Base-by-base conservation (phyloP, 2,888 invertebrate genomes). In the Byasa hedistus region DNA sequence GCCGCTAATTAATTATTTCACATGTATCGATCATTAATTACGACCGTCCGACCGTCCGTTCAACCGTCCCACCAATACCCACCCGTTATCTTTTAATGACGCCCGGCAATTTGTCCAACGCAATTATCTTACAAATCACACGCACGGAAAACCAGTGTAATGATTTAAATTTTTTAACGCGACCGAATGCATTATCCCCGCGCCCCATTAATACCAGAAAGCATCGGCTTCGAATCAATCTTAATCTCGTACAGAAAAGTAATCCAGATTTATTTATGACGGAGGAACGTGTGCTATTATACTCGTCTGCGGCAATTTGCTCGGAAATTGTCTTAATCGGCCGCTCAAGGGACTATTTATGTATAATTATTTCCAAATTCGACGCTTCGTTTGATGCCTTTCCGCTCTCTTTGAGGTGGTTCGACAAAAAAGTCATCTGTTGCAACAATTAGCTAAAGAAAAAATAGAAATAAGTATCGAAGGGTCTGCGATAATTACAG, bases 311-410 rank as follows among this genome's bases (percentile, higher is more conserved):
- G 81, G 91, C 91, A 91, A 91, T 91, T 91, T 91, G 87, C 82
- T 90, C 89, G 87, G 90, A 91, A 91, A 91, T 91, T 91, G 91
- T 91, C 91, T 91, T 91, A 91, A 91, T 91, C 91, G 91, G 85
- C 85, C 91, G 91, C 91, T 91, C 91, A 91, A 91, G 91, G 91
- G 91, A 91, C 91, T 91, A 91, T 91, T 91, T 91, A 91, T 91
- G 89, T 91, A 91, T 91, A 91, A 91, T 91, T 91, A 91, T 91
- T 91, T 91, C 89, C 90, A 91, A 91, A 91, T 91, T 91, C 91
- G 89, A 91, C 88, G 90, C 85, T 87, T 81, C 85, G 89, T 91
- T 91, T 91, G 91, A 91, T 91, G 91, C 91, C 86, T 91, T 91
- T 89, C 91, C 91, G 91, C 91, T 91, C 91, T 91, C 90, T 89